Base-by-base conservation (phyloP, 1,140 invertebrate species). In the Papilio glaucus region DNA sequence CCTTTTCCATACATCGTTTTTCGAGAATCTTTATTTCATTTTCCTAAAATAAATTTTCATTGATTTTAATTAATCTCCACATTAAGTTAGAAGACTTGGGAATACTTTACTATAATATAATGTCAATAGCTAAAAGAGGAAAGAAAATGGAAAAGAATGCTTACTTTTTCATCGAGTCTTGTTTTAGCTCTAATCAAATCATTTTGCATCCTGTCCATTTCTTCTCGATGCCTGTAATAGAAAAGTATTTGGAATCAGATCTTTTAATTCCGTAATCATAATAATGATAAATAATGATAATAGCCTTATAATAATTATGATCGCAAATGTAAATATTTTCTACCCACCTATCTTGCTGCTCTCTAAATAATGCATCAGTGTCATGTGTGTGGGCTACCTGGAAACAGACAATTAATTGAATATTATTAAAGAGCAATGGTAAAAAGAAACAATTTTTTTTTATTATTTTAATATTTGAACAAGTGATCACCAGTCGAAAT, bases 11-110 rank as follows among this genome's bases (percentile, higher is more conserved):
- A 76, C 94, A 94, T 10, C 93, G 90, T 29, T 89, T 88, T 60
- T 94, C 92, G 70, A 94, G 80, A 33, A 80, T 79, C 72, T 94
- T 94, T 45, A 94, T 83, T 79, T 95, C 94, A 65, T 91, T 93
- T 61, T 94, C 92, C 86, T 94, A 71, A 41, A 78, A 63, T n/a
- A 70, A 1, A 65, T 6, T 41, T 63, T 45, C 26, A 65, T 21
- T 62, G 29, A 33, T 33, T 33, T 33, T 3, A 33, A 33, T n/a
- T n/a, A n/a, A n/a, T n/a, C n/a, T n/a, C n/a, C n/a, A n/a, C n/a
- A n/a, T n/a, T n/a, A n/a, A n/a, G n/a, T n/a, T n/a, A n/a, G n/a
- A n/a, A n/a, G n/a, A n/a, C n/a, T n/a, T n/a, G n/a, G n/a, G n/a
- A n/a, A n/a, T n/a, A n/a, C n/a, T n/a, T n/a, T n/a, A n/a, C n/a